phyloP scores from a whole-genome alignment of 2,888 invertebrate species.

The Frankliniella fusca region DNA sequence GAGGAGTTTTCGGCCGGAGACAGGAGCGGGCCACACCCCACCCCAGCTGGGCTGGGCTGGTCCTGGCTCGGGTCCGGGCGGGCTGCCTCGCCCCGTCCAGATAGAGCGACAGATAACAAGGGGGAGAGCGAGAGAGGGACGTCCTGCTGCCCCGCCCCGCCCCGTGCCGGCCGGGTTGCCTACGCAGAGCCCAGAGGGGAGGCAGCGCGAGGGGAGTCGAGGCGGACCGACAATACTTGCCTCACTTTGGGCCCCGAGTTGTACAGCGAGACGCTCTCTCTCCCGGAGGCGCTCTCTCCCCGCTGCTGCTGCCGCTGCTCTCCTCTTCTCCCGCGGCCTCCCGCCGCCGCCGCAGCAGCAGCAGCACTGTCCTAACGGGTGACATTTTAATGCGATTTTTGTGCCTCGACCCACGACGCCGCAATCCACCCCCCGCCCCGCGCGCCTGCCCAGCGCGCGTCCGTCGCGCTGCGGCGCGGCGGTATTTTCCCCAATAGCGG shows the following conservation, averaged over 20 bases:
- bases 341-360: not conserved
- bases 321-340: no score
- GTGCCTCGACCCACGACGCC: not conserved
- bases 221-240: not conserved
- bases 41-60: not conserved
- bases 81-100: not conserved
- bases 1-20: no score
- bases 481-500: not conserved
- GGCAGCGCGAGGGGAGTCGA: not conserved
- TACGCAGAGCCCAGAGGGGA: no score
- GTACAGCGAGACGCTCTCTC: no score
- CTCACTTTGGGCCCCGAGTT: not conserved
- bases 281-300: not conserved
- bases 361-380: not conserved
- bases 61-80: not conserved
- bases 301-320: not conserved
- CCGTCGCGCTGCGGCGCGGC: not conserved
- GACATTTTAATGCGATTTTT: conserved; percentile 16
- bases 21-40: not conserved
- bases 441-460: not conserved
- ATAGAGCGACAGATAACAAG: conserved; percentile 13
- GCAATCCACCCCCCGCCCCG: not conserved
- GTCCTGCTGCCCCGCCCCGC: no score
- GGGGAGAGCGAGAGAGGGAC: not conserved
- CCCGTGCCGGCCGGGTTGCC: no score